Percentiles rank a stretch among this genome's conserved stretches.
These are phyloP conservation scores for Tetranychus truncatus DNA, from an alignment of 2,888 invertebrate genomes.

Conservation along the genomic window DNA sequence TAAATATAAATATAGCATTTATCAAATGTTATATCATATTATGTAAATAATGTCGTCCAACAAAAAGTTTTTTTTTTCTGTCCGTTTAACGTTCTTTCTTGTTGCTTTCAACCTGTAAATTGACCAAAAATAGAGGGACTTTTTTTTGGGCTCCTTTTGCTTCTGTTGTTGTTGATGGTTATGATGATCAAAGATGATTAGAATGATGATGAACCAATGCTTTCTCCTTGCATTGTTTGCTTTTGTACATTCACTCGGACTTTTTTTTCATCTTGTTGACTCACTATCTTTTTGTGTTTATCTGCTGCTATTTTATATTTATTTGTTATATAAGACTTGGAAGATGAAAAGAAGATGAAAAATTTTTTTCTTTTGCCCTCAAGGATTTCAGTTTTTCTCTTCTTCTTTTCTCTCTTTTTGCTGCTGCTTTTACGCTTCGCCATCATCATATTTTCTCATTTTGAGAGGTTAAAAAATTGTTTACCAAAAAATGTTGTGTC, in stretches of 20 bases:
- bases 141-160: neutral
- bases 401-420: neutral
- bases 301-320: too few species aligned
- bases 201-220: too few species aligned
- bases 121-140: neutral
- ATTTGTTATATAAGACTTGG: too few species aligned
- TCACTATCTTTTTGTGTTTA: too few species aligned
- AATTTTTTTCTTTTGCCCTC: neutral
- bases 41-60: neutral
- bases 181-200: neutral
- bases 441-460: neutral
- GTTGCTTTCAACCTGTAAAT: neutral
- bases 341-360: too few species aligned
- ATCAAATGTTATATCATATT: slow-evolving; percentile 10
- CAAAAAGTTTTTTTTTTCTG: neutral
- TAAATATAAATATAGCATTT: neutral
- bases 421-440: neutral
- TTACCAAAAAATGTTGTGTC: neutral
- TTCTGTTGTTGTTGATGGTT: neutral
- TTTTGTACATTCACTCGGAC: too few species aligned
- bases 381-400: neutral
- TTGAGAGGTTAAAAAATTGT: too few species aligned
- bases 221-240: too few species aligned
- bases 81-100: neutral
- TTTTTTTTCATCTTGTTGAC: too few species aligned